Percentiles rank a stretch among this genome's conserved stretches.
These are phyloP conservation scores for Patiria pectinifera DNA, from an alignment of 53 echinoderm and acorn worm genomes.

Conservation along the genomic window DNA sequence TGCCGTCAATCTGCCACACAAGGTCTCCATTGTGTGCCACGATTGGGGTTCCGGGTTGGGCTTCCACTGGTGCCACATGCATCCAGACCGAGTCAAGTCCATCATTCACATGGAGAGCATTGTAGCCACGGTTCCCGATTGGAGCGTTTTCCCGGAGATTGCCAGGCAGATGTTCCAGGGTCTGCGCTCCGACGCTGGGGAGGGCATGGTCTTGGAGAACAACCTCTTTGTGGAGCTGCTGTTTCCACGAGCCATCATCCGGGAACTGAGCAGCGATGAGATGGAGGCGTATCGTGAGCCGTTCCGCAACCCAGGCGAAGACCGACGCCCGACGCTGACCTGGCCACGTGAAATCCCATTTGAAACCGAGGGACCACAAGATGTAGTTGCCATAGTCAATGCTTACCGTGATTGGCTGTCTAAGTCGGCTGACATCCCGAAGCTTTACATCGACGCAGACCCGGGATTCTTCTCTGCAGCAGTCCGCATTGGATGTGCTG, in stretches of 20 bases:
- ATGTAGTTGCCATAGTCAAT: conserved; percentile 79
- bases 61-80: conserved; percentile 85
- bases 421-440: conserved; percentile 75
- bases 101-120: conserved; percentile 82
- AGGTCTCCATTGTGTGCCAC: conserved; percentile 82
- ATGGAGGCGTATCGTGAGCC: conserved; percentile 90
- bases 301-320: conserved; percentile 78
- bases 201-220: conserved; percentile 85
- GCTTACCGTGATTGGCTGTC: conserved; percentile 77
- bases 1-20: conserved; percentile 68
- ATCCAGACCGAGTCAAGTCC: conserved; percentile 74
- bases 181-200: conserved; percentile 83
- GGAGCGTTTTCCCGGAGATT: conserved; percentile 84
- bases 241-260: conserved; percentile 74
- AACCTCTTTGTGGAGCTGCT: conserved; percentile 90
- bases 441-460: conserved; percentile 78
- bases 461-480: conserved; percentile 86
- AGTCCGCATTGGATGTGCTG: conserved; percentile 43
- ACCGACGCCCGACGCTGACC: conserved; percentile 91
- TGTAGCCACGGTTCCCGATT: conserved; percentile 62
- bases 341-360: conserved; percentile 95
- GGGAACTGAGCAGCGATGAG: conserved; percentile 82
- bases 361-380: conserved; percentile 82
- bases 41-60: conserved; percentile 90
- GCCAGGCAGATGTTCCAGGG: conserved; percentile 74